A percentile compares a stretch with the other conserved stretches of the same genome.
These are phyloP conservation scores for Ispidina lecontei DNA, from an alignment of 2,797 vertebrate genomes.

Conservation along the genomic window DNA sequence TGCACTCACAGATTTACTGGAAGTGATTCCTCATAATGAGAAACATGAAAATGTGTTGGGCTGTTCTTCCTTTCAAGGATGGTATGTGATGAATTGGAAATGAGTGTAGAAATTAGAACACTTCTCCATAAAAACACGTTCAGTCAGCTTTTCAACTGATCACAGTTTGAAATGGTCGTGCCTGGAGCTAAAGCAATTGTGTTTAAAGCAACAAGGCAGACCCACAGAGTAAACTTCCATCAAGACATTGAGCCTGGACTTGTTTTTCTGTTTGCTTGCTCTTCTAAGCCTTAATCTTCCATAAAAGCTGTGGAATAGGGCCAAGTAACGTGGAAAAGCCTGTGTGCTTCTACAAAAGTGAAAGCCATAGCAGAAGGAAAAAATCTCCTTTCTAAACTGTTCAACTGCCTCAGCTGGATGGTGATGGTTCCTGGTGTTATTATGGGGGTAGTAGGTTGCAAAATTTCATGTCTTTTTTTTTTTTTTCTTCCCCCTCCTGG, in stretches of 20 bases:
- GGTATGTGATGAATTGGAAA: slow-evolving; percentile 1
- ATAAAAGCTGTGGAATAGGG: background rate
- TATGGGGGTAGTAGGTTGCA: slow-evolving; percentile 33
- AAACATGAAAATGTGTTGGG: background rate
- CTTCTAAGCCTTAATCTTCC: slow-evolving; percentile 11
- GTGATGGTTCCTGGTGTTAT: slow-evolving; percentile 37
- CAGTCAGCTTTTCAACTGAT: slow-evolving; percentile 38
- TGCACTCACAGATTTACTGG: background rate
- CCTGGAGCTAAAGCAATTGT: slow-evolving; percentile 33
- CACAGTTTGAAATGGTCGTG: slow-evolving; percentile 26
- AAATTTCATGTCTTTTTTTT: background rate
- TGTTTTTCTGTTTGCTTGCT: slow-evolving; percentile 27
- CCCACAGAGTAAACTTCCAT: background rate
- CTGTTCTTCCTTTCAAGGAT: slow-evolving; percentile 1
- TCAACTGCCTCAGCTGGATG: background rate
- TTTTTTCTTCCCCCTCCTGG: background rate
- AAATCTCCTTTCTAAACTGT: slow-evolving; percentile 14
- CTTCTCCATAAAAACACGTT: background rate
- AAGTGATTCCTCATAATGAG: background rate
- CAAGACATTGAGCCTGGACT: background rate
- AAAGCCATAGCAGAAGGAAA: background rate
- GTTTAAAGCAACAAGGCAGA: slow-evolving; percentile 34
- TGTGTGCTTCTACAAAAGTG: background rate
- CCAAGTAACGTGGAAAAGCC: background rate
- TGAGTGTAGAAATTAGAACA: slow-evolving; percentile 20